phyloP scores from a whole-genome alignment of 2,888 invertebrate species.

The Ichneumoninae sp. region DNA sequence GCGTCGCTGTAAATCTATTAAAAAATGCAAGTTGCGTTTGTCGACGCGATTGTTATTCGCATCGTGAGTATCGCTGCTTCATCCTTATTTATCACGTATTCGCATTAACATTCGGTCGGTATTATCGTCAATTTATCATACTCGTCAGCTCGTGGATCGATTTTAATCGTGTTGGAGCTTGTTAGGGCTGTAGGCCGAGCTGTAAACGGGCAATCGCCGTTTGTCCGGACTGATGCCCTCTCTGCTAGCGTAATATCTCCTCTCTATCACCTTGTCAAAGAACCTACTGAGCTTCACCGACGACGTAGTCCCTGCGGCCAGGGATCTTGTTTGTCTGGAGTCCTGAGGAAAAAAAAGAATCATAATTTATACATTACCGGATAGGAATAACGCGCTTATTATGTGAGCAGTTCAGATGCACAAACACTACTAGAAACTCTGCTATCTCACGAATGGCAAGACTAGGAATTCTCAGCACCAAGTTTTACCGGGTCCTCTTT shows the following conservation, averaged over 20 bases:
- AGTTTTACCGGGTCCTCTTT: no score
- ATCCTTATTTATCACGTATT: conserved; percentile 26
- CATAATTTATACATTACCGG: neutral
- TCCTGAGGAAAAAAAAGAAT: conserved; percentile 83
- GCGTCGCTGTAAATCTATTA: conserved; percentile 10
- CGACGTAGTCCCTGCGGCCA: conserved; percentile 97
- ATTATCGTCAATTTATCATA: conserved; percentile 22
- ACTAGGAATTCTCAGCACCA: no score
- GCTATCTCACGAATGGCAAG: neutral
- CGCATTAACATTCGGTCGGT: neutral
- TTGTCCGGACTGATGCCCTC: conserved; percentile 86
- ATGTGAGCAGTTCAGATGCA: no score
- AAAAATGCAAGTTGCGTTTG: conserved; percentile 30
- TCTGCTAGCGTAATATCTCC: conserved; percentile 85
- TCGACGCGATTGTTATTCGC: neutral
- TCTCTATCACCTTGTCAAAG: conserved; percentile 93
- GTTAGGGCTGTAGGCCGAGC: conserved; percentile 85
- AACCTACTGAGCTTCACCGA: conserved; percentile 97
- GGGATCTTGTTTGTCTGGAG: conserved; percentile 88
- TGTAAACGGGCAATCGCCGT: conserved; percentile 84
- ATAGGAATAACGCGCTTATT: neutral
- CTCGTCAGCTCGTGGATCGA: conserved; percentile 9
- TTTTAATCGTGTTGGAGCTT: conserved; percentile 85
- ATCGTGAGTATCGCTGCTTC: conserved; percentile 29
- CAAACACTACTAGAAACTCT: no score